phyloP scores from a whole-genome alignment of 1,140 invertebrate genomes.

The Bradynema listronoti region DNA sequence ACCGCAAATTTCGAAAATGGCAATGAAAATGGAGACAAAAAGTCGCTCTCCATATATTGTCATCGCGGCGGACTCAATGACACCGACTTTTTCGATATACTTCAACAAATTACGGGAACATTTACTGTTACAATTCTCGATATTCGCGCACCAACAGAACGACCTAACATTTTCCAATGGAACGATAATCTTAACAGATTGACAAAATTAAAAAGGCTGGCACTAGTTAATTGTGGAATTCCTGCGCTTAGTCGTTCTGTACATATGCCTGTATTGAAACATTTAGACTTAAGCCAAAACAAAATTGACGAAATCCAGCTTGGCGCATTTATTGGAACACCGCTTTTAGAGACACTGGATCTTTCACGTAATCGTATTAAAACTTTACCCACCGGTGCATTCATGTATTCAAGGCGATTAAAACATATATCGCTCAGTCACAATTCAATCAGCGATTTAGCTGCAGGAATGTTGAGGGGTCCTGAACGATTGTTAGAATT shows the following conservation, averaged over 20 bases:
- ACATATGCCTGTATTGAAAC: conserved; percentile 30
- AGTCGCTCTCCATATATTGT: conserved; percentile 32
- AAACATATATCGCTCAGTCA: conserved; percentile 36
- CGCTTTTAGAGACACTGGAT: conserved; percentile 37
- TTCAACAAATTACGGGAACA: conserved; percentile 36
- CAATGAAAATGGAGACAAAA: conserved; percentile 10
- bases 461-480: conserved; percentile 44
- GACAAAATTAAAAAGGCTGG: conserved; percentile 28
- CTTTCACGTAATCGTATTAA: conserved; percentile 38
- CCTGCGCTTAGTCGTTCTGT: conserved; percentile 44
- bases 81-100: conserved; percentile 41
- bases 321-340: conserved; percentile 45
- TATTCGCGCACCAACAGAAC: conserved; percentile 34
- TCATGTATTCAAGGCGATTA: conserved; percentile 42
- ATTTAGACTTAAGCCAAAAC: conserved; percentile 41
- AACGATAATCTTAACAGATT: conserved; percentile 54
- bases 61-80: conserved; percentile 46
- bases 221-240: conserved; percentile 43
- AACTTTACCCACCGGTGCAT: conserved; percentile 48
- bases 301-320: conserved; percentile 41
- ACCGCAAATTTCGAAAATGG: neutral
- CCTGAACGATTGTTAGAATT: conserved; percentile 35
- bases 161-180: conserved; percentile 45
- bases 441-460: conserved; percentile 39
- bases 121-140: conserved; percentile 31